These are phyloP conservation scores for Caretta caretta DNA, from an alignment of 2,113 vertebrate species.

Conservation along the genomic window DNA sequence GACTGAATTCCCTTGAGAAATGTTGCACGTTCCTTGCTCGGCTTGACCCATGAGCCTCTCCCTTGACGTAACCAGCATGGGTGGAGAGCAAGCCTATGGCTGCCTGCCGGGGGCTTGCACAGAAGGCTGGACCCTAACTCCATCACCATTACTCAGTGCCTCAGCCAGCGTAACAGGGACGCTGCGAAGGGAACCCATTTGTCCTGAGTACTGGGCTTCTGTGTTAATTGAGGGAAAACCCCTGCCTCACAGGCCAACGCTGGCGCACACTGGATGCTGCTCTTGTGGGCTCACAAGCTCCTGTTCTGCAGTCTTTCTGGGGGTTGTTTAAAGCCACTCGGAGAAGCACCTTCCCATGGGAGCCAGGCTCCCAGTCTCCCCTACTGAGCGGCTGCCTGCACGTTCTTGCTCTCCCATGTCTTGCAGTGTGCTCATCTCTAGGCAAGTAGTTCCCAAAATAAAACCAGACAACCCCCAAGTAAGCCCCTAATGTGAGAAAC, in stretches of 20 bases:
- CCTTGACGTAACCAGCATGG: neutral
- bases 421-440: neutral
- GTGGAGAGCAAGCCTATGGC: neutral
- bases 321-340: neutral
- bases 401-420: neutral
- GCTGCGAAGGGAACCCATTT: too few relatives aligned
- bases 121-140: neutral
- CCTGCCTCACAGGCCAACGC: too few relatives aligned
- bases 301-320: neutral
- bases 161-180: too few relatives aligned
- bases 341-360: neutral
- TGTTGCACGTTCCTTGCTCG: neutral
- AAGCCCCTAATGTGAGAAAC: neutral
- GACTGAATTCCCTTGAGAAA: neutral
- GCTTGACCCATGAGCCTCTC: too few relatives aligned
- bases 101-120: neutral
- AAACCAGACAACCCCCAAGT: neutral
- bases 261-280: too few relatives aligned
- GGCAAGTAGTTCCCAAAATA: neutral
- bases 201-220: too few relatives aligned
- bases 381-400: neutral
- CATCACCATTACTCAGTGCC: too few relatives aligned
- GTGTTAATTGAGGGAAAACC: too few relatives aligned
- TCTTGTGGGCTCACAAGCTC: too few relatives aligned
- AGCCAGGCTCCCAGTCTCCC: neutral